Percentiles rank a stretch among this genome's conserved stretches.
These are phyloP conservation scores for Chironomus riparius DNA, from an alignment of 2,888 invertebrate species.

Conservation along the genomic window DNA sequence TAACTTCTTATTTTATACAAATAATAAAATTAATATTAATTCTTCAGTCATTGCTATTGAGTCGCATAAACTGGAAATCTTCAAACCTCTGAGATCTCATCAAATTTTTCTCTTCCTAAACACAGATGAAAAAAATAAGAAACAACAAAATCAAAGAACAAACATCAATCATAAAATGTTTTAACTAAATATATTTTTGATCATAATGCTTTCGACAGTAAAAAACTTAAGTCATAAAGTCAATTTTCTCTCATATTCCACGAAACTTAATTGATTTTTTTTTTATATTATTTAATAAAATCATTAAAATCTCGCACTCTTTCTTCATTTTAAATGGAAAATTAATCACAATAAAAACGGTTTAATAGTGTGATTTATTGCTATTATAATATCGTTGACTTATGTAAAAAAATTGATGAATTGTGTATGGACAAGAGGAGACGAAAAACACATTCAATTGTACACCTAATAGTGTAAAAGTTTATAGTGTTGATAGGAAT, in stretches of 20 bases:
- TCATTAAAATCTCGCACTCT: conserved; percentile 12
- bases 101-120: too few species aligned
- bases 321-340: conserved; percentile 11
- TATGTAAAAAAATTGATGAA: background rate
- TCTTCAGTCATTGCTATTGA: too few species aligned
- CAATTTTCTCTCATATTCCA: background rate
- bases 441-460: too few species aligned
- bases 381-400: too few species aligned
- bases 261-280: conserved; percentile 23
- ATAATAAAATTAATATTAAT: too few species aligned
- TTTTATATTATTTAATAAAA: conserved; percentile 3
- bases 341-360: conserved; percentile 21
- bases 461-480: too few species aligned
- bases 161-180: conserved; percentile 24
- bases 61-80: background rate
- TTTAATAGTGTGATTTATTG: background rate
- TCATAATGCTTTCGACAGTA: background rate
- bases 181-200: conserved; percentile 11
- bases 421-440: too few species aligned
- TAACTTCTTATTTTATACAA: too few species aligned
- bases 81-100: background rate
- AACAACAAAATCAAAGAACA: background rate
- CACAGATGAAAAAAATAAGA: background rate
- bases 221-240: background rate
- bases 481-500: too few species aligned